Conservation (phyloP, 1,140 invertebrate species). For the Melipona quadrifasciata region DNA sequence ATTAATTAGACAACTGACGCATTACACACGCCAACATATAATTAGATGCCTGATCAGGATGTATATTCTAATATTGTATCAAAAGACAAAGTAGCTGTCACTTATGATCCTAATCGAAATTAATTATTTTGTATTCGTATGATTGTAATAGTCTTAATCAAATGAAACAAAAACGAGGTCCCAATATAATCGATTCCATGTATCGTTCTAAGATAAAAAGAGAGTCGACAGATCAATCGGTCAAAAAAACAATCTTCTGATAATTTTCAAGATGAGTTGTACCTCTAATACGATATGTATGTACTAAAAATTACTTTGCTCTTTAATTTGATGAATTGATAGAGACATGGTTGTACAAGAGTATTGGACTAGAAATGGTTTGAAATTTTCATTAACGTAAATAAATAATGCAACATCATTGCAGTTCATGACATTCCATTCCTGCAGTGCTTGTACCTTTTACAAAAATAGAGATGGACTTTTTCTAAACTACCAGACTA, state of each 20-base stretch:
- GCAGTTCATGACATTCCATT: conserved; percentile 20
- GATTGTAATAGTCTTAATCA: conserved; percentile 47
- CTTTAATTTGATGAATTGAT: conserved; percentile 54
- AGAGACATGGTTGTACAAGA: conserved; percentile 54
- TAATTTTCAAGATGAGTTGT: conserved; percentile 62
- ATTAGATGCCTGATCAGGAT: conserved; percentile 49
- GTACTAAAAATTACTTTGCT: conserved; percentile 75
- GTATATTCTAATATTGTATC: conserved; percentile 64
- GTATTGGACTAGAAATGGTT: conserved; percentile 53
- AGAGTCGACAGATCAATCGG: conserved; percentile 28
- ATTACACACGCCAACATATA: conserved; percentile 43
- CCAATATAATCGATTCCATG: conserved; percentile 36
- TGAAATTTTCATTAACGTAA: conserved; percentile 41
- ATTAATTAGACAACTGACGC: conserved; percentile 57
- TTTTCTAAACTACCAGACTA: conserved; percentile 2
- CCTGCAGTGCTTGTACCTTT: conserved; percentile 31
- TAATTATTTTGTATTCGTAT: conserved; percentile 38
- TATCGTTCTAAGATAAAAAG: conserved; percentile 25
- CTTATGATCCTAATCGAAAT: conserved; percentile 45
- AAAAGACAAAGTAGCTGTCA: conserved; percentile 64
- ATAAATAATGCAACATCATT: conserved; percentile 10
- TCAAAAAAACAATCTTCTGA: conserved; percentile 50
- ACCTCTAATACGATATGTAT: conserved; percentile 77
- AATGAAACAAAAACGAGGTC: conserved; percentile 50
- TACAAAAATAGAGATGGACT: conserved; percentile 52